A percentile compares a stretch with the other conserved stretches of the same genome.
Evolutionary conservation across 2,113 vertebrate genomes (phyloP).

Genomic region (Numenius arquata): DNA sequence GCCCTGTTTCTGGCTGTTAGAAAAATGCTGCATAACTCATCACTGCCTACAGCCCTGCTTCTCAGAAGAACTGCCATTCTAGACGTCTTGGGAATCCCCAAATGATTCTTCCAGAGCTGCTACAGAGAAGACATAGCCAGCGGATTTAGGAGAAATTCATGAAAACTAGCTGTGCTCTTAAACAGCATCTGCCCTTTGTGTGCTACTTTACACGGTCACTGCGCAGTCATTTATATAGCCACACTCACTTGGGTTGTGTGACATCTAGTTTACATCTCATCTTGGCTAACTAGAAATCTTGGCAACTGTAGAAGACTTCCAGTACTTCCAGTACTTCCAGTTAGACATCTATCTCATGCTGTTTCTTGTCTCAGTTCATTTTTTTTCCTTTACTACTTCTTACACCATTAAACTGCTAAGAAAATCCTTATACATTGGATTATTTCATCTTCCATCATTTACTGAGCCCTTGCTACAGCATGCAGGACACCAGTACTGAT

Average conservation of each 20-base stretch:
- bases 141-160: neutral
- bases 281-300: neutral
- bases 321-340: neutral
- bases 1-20: neutral
- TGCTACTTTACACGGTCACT: neutral
- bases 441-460: neutral
- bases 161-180: neutral
- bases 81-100: neutral
- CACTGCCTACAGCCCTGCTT: neutral
- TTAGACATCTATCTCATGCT: neutral
- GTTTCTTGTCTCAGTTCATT: constrained; percentile 28
- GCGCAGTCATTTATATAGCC: neutral
- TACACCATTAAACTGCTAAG: neutral
- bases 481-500: neutral
- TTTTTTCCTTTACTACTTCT: constrained; percentile 4
- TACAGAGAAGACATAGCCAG: neutral
- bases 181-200: neutral
- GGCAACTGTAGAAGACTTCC: constrained; percentile 6
- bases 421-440: neutral
- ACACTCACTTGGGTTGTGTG: neutral
- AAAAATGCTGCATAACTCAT: neutral
- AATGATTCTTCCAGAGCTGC: constrained; percentile 1
- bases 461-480: neutral
- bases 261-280: neutral
- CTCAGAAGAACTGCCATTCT: neutral